A percentile compares a stretch with the other conserved stretches of the same genome.
phyloP scores from a whole-genome alignment of 92 coral and sea anemone genomes.

The Palythoa grandis region DNA sequence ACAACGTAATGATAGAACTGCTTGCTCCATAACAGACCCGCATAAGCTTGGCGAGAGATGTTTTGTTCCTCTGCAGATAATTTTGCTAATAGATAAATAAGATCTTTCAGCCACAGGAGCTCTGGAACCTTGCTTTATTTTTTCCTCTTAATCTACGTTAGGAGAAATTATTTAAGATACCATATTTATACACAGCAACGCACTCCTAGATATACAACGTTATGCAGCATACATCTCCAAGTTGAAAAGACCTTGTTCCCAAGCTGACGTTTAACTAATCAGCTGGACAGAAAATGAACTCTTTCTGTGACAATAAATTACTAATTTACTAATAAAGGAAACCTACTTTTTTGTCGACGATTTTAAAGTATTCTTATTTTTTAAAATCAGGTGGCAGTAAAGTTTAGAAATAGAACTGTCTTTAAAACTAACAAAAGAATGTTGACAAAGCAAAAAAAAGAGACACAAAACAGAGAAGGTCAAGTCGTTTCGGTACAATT shows the following conservation, averaged over 20 bases:
- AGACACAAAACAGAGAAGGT: no score
- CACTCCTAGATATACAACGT: not conserved
- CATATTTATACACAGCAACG: not conserved
- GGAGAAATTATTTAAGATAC: not conserved
- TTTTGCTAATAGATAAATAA: slow-evolving; percentile 34
- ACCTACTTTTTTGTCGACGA: no score
- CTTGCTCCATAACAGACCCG: slow-evolving; percentile 96
- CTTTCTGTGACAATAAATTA: no score
- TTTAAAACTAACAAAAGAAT: no score
- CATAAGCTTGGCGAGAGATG: slow-evolving; percentile 93
- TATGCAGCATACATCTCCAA: no score
- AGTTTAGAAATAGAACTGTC: no score
- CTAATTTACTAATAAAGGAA: no score
- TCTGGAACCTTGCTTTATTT: not conserved
- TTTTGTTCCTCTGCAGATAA: slow-evolving; percentile 73
- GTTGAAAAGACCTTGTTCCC: not conserved
- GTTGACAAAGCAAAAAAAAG: no score
- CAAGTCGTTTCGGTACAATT: no score
- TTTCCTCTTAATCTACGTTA: no score
- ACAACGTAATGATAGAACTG: slow-evolving; percentile 96
- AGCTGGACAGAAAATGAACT: not conserved
- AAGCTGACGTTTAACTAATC: not conserved
- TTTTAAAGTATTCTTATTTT: no score
- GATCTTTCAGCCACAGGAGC: not conserved
- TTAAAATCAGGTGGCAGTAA: no score